Evolutionary conservation across 2,888 invertebrate genomes (phyloP).

Genomic region (Habroteleia sp.): DNA sequence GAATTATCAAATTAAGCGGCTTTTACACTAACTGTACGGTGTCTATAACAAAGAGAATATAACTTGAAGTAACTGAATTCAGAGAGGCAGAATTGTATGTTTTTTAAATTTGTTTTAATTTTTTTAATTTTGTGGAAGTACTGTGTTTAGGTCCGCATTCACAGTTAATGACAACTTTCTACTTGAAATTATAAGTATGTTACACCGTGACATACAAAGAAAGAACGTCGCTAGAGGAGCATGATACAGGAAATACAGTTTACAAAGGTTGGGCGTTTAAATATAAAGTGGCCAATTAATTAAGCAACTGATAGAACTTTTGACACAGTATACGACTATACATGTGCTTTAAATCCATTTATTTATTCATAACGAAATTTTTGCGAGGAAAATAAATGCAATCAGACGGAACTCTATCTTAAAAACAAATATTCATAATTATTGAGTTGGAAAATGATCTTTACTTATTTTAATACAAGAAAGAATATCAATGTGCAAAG

Average conservation of each 20-base stretch:
- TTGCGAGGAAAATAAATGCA: too few relatives aligned
- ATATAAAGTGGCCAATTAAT: not conserved
- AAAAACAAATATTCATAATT: too few relatives aligned
- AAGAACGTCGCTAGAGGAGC: slow-evolving; percentile 23
- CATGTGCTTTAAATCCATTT: too few relatives aligned
- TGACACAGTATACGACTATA: too few relatives aligned
- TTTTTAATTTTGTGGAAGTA: slow-evolving; percentile 25
- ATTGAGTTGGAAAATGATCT: too few relatives aligned
- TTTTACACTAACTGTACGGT: slow-evolving; percentile 80
- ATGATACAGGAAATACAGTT: slow-evolving; percentile 19
- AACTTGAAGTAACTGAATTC: slow-evolving; percentile 75
- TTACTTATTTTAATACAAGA: too few relatives aligned
- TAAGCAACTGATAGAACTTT: slow-evolving; percentile 18
- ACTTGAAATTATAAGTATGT: slow-evolving; percentile 35
- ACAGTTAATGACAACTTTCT: slow-evolving; percentile 46
- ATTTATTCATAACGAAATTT: too few relatives aligned
- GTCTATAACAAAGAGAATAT: slow-evolving; percentile 81
- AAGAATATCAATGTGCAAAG: too few relatives aligned
- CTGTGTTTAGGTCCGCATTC: slow-evolving; percentile 29
- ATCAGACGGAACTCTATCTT: too few relatives aligned
- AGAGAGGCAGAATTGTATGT: slow-evolving; percentile 38
- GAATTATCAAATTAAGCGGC: slow-evolving; percentile 80
- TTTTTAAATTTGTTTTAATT: slow-evolving; percentile 19
- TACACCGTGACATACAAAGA: slow-evolving; percentile 34
- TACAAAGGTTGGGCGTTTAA: slow-evolving; percentile 13